Evolutionary conservation across 1,140 invertebrate genomes (phyloP).

Genomic region (Neodiprion virginianus): DNA sequence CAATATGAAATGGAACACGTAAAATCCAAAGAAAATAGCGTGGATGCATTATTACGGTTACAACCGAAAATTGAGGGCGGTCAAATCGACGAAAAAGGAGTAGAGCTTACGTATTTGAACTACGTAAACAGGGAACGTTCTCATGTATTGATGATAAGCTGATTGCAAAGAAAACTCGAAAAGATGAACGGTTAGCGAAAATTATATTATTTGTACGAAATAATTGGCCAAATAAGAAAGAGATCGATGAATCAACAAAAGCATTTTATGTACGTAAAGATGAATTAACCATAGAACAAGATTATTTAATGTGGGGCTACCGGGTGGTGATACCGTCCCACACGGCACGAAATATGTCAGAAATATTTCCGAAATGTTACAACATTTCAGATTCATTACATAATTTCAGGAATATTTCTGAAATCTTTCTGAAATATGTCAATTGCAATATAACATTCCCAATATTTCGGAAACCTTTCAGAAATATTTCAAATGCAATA

Average conservation of each 20-base stretch:
- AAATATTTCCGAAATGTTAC: no score
- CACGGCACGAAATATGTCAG: no score
- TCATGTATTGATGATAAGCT: neutral
- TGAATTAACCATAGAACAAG: no score
- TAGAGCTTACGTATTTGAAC: constrained; percentile 8
- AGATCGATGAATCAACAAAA: neutral
- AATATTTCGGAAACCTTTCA: no score
- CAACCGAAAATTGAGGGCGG: neutral
- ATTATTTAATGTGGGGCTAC: constrained; percentile 27
- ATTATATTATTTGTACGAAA: neutral
- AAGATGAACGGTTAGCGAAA: neutral
- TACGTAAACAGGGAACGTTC: neutral
- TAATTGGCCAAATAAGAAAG: constrained; percentile 6
- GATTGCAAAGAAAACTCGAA: constrained; percentile 1
- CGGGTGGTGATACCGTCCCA: constrained; percentile 46
- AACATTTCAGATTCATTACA: no score
- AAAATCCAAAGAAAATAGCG: constrained; percentile 29
- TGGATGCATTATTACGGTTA: constrained; percentile 38
- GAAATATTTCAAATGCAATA: no score
- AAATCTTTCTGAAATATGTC: no score
- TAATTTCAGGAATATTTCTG: no score
- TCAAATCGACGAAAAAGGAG: no score
- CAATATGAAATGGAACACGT: constrained; percentile 16
- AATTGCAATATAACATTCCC: no score
- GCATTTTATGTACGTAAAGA: neutral